phyloP scores from a whole-genome alignment of 1,140 invertebrate species.

The Paraescarpia echinospica region DNA sequence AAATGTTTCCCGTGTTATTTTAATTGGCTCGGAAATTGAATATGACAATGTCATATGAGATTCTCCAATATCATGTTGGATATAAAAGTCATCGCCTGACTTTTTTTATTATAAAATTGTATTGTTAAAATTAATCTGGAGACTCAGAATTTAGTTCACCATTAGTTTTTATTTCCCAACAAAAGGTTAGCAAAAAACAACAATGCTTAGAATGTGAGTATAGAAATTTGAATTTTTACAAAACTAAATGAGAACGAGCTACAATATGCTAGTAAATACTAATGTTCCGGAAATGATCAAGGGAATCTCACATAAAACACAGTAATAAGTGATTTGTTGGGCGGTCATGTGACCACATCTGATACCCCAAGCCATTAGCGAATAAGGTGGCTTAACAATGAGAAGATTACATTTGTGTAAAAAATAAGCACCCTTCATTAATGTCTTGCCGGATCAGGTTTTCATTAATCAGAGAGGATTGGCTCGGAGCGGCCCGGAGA shows the following conservation, averaged over 20 bases:
- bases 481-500: not conserved
- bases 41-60: not conserved
- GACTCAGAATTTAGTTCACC: not conserved
- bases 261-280: not conserved
- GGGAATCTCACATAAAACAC: not conserved
- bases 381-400: not conserved
- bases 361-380: not conserved
- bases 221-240: no score
- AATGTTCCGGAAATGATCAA: not conserved
- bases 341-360: not conserved
- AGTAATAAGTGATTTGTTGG: not conserved
- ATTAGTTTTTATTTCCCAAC: not conserved
- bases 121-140: not conserved
- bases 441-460: not conserved
- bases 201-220: not conserved
- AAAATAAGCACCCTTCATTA: not conserved
- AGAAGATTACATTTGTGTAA: not conserved
- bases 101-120: not conserved
- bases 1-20: not conserved
- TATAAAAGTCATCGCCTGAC: not conserved
- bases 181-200: not conserved
- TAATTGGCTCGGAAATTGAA: not conserved
- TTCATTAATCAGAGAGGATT: not conserved
- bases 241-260: not conserved
- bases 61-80: not conserved